phyloP scores from a whole-genome alignment of 2,888 invertebrate species.

The Nemurella pictetii region DNA sequence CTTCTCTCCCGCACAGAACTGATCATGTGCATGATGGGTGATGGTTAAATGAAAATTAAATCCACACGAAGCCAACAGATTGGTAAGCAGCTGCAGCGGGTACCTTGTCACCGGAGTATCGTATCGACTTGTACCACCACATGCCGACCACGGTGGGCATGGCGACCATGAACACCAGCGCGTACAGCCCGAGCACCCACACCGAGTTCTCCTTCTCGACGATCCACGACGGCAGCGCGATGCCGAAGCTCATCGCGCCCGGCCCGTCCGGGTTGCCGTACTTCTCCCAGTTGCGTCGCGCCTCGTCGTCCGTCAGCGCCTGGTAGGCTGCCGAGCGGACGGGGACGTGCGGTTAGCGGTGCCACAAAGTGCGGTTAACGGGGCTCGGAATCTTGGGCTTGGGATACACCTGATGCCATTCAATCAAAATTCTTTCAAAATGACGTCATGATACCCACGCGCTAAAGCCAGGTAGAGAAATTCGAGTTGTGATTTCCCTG shows the following conservation, averaged over 20 bases:
- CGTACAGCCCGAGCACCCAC: conserved; percentile 95
- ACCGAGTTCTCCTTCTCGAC: conserved; percentile 99
- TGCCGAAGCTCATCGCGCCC: conserved; percentile 98
- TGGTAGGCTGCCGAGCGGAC: conserved; percentile 56
- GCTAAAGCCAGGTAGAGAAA: too few relatives aligned
- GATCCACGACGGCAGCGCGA: conserved; percentile 99
- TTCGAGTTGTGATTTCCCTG: too few relatives aligned
- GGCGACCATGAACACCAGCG: conserved; percentile 96
- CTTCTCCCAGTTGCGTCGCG: conserved; percentile 96
- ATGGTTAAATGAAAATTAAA: too few relatives aligned
- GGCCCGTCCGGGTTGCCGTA: conserved; percentile 99
- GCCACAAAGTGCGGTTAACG: too few relatives aligned
- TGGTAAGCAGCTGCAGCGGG: too few relatives aligned
- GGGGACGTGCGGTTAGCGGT: not conserved
- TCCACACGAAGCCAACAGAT: too few relatives aligned
- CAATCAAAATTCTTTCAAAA: too few relatives aligned
- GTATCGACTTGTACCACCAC: conserved; percentile 99
- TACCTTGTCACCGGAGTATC: conserved; percentile 93
- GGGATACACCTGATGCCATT: too few relatives aligned
- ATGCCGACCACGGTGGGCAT: conserved; percentile 89
- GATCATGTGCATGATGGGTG: too few relatives aligned
- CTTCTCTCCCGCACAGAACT: too few relatives aligned
- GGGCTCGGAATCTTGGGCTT: too few relatives aligned
- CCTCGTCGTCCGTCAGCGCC: conserved; percentile 96
- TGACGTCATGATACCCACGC: too few relatives aligned